Evolutionary conservation across 2,888 invertebrate genomes (phyloP).

Genomic region (Rosalia funebris): DNA sequence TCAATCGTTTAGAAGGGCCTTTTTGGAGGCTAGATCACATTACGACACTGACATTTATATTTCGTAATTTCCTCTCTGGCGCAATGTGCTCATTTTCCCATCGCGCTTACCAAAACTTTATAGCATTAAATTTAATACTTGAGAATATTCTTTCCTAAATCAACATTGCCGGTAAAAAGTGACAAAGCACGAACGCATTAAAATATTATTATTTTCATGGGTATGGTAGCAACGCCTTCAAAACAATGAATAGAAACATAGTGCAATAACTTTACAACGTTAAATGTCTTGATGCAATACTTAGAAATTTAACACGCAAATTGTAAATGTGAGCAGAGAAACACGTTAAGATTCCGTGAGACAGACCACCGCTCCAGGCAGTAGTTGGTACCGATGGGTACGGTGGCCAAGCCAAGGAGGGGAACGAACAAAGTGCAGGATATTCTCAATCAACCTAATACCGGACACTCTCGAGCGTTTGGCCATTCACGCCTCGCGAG

Average conservation of each 20-base stretch:
- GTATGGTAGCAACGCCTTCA: not conserved
- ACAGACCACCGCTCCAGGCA: conserved; percentile 29
- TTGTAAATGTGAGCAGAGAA: conserved; percentile 21
- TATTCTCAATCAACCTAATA: conserved; percentile 52
- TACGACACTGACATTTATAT: no score
- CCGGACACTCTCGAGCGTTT: conserved; percentile 25
- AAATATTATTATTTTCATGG: no score
- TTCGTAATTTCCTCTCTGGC: no score
- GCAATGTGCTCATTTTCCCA: no score
- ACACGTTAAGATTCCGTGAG: conserved; percentile 26
- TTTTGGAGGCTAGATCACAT: no score
- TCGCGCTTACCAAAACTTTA: no score
- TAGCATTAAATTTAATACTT: no score
- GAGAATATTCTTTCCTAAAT: no score
- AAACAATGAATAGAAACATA: conserved; percentile 11
- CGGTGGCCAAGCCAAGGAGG: conserved; percentile 44
- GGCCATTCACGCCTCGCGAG: conserved; percentile 30
- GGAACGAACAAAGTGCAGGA: conserved; percentile 47
- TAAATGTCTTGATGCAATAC: conserved; percentile 23
- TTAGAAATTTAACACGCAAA: conserved; percentile 23
- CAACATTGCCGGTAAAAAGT: no score
- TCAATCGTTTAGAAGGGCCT: no score
- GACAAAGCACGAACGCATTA: no score
- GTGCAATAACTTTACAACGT: conserved; percentile 13
- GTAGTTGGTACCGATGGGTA: conserved; percentile 55